Conservation (phyloP, 2,113 vertebrate species). For the Hippocampus barbouri region DNA sequence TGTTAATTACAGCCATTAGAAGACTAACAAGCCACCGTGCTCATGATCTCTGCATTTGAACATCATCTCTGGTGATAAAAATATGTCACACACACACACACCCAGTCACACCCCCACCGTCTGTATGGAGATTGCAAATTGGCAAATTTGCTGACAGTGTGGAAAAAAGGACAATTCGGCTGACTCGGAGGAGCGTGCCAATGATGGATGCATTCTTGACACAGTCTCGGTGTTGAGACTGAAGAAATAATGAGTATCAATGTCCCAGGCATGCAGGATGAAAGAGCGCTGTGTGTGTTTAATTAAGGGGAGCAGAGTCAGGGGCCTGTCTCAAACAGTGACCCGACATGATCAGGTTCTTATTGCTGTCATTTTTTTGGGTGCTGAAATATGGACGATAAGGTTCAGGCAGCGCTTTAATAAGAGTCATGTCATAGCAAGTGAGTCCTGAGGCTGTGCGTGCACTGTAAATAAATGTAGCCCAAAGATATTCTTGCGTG, state of each 20-base stretch:
- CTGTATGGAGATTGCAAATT: slow-evolving; percentile 91
- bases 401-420: slow-evolving; percentile 63
- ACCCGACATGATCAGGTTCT: slow-evolving; percentile 97
- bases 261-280: slow-evolving; percentile 94
- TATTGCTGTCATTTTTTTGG: slow-evolving; percentile 79
- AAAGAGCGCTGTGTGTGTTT: slow-evolving; percentile 90
- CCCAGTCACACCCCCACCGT: slow-evolving; percentile 39
- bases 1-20: slow-evolving; percentile 97
- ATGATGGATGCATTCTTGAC: slow-evolving; percentile 99
- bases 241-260: slow-evolving; percentile 99
- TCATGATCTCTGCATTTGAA: slow-evolving; percentile 96
- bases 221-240: slow-evolving; percentile 99
- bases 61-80: slow-evolving; percentile 92
- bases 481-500: slow-evolving; percentile 10
- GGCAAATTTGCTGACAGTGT: slow-evolving; percentile 90
- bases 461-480: slow-evolving; percentile 16
- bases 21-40: slow-evolving; percentile 84
- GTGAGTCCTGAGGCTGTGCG: slow-evolving; percentile 19
- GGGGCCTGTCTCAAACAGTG: slow-evolving; percentile 85
- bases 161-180: slow-evolving; percentile 75
- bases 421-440: slow-evolving; percentile 62
- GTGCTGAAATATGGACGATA: slow-evolving; percentile 80
- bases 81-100: slow-evolving; percentile 77
- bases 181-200: slow-evolving; percentile 64
- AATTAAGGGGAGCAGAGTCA: slow-evolving; percentile 92